Base-by-base conservation (phyloP, 2,797 vertebrate genomes). In the Silurus lanzhouensis region DNA sequence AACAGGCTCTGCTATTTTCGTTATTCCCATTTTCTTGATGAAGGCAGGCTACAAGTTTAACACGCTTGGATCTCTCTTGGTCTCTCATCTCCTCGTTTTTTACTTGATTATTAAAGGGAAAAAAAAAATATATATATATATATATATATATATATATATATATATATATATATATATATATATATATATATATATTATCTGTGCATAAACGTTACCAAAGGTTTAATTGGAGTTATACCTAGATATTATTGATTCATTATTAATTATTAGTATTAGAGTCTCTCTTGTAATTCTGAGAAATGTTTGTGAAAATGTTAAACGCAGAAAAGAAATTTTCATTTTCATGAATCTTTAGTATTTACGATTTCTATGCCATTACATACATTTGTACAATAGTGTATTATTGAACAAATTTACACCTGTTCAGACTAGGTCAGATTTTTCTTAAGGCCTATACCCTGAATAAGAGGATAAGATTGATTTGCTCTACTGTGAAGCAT, bases 1-100 rank as follows among this genome's bases (percentile, higher is more conserved):
- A 87, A 84, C 82, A 81, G 86, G 77, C 68, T 67, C 74, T 71
- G 81, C 66, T 86, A 81, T 87, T 87, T 81, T 67, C 55, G 38
- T 68, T 87, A 81, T 81, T 87, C 72, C 57, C 67, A 46, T 25
- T 83, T 46, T 60, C 81, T 80, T 86, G 66, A 83, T 86, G 67
- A 86, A 86, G 64, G 82, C 75, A 80, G 48, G 25, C 72, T 60
- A 48, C 44, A 48, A 81, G 68, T 81, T 87, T 81, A 80, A 48
- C 31, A 72, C 13, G 46, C 58, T 84, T 60, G 48, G 72, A 63
- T 80, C 66, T 72, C 38, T 72, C 81, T 74, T 80, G 58, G 64
- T 79, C 81, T 78, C 85, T 76, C 17, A n/a, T 38, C 22, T 12
- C 10, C 70, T 63, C 17, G 9, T 31, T 76, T 70, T 52, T 61